phyloP scores from a whole-genome alignment of 2,888 invertebrate species.

The Dicycla oo region DNA sequence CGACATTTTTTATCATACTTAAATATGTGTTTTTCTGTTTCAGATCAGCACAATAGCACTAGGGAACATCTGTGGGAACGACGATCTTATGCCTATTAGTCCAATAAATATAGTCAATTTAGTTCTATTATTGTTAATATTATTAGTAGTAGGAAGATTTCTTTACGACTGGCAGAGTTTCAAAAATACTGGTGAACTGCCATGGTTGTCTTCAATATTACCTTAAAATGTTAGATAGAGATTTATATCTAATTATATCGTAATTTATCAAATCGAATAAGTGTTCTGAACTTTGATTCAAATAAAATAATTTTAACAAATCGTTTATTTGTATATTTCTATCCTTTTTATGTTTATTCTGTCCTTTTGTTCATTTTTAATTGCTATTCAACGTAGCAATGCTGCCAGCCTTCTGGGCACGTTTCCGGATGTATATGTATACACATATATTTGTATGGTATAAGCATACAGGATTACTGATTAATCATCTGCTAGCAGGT shows the following conservation, averaged over 20 bases:
- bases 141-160: constrained; percentile 93
- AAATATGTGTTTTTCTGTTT: constrained; percentile 69
- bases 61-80: constrained; percentile 92
- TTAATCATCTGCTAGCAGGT: too few relatives aligned
- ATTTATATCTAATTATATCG: not conserved
- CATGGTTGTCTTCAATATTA: constrained; percentile 95
- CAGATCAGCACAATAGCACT: constrained; percentile 93
- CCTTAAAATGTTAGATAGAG: constrained; percentile 81
- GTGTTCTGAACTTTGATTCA: constrained; percentile 30
- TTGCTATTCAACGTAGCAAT: too few relatives aligned
- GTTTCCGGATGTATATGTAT: too few relatives aligned
- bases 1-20: not conserved
- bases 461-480: too few relatives aligned
- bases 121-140: constrained; percentile 92
- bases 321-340: not conserved
- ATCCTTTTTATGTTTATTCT: too few relatives aligned
- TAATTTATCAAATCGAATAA: constrained; percentile 26
- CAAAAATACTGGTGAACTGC: constrained; percentile 94
- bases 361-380: too few relatives aligned
- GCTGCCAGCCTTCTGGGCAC: too few relatives aligned
- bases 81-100: constrained; percentile 89
- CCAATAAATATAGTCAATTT: constrained; percentile 94
- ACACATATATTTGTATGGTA: too few relatives aligned
- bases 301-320: constrained; percentile 26
- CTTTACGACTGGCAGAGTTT: constrained; percentile 95